A percentile compares a stretch with the other conserved stretches of the same genome.
phyloP scores from a whole-genome alignment of 2,797 vertebrate genomes.

The Lateolabrax maculatus region DNA sequence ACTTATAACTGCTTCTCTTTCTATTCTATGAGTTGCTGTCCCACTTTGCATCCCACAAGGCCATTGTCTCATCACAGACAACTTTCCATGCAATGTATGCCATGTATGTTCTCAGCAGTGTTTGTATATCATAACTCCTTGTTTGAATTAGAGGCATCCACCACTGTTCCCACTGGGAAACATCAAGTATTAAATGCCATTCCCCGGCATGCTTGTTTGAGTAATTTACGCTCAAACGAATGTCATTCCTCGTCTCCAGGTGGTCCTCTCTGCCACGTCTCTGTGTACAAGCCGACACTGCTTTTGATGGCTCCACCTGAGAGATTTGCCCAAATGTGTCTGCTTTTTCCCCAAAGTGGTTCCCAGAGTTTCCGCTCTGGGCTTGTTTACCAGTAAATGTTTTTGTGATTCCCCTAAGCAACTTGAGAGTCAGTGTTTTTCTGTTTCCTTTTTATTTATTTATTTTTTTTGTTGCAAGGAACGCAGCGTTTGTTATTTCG shows the following conservation, averaged over 20 bases:
- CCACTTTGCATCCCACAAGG: constrained; percentile 73
- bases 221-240: constrained; percentile 85
- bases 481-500: constrained; percentile 55
- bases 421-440: constrained; percentile 55
- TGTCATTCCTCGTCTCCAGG: constrained; percentile 83
- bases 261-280: constrained; percentile 78
- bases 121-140: constrained; percentile 69
- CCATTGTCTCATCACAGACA: constrained; percentile 45
- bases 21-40: constrained; percentile 52
- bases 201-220: constrained; percentile 82
- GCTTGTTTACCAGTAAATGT: constrained; percentile 85
- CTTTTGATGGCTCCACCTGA: constrained; percentile 86
- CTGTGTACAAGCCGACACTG: constrained; percentile 67
- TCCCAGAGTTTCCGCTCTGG: constrained; percentile 75
- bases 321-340: constrained; percentile 85
- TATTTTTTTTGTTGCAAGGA: constrained; percentile 48
- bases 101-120: constrained; percentile 77
- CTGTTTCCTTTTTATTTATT: constrained; percentile 32
- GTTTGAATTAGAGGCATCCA: constrained; percentile 76
- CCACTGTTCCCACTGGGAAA: constrained; percentile 71
- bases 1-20: not conserved
- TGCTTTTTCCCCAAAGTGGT: constrained; percentile 74
- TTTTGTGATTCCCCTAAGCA: constrained; percentile 80
- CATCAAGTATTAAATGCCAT: constrained; percentile 80
- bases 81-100: constrained; percentile 35